Percentiles rank a stretch among this genome's conserved stretches.
phyloP scores from a whole-genome alignment of 2,888 invertebrate species.

The Trilocha varians region DNA sequence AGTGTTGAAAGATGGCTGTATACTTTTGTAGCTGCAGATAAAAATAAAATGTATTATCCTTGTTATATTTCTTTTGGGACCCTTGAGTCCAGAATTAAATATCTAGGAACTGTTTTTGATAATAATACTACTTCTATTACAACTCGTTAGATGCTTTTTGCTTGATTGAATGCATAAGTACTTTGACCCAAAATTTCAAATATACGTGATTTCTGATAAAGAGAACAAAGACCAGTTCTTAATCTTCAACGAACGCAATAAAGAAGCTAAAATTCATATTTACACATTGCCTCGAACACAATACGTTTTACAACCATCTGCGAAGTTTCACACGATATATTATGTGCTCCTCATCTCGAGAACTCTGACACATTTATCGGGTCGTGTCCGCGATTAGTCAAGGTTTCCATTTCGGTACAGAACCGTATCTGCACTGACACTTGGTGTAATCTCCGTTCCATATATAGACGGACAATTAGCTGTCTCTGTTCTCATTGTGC shows the following conservation, averaged over 20 bases:
- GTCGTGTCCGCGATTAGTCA: constrained; percentile 56
- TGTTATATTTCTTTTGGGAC: neutral
- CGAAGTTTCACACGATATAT: neutral
- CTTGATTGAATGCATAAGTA: too few species aligned
- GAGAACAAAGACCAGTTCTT: too few species aligned
- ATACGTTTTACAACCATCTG: neutral
- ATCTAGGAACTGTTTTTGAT: neutral
- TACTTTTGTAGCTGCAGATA: neutral
- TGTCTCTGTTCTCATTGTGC: constrained; percentile 53
- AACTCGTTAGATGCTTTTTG: too few species aligned
- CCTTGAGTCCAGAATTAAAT: neutral
- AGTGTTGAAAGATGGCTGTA: neutral
- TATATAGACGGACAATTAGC: constrained; percentile 58
- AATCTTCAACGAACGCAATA: too few species aligned
- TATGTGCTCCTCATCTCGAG: constrained; percentile 12
- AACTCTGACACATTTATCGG: constrained; percentile 39
- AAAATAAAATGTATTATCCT: neutral
- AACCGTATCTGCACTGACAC: constrained; percentile 48
- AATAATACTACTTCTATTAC: too few species aligned
- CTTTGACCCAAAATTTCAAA: too few species aligned
- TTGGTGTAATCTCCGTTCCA: constrained; percentile 51
- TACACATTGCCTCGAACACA: too few species aligned
- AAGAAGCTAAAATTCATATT: too few species aligned
- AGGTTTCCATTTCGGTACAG: constrained; percentile 50
- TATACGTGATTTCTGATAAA: too few species aligned